These are phyloP conservation scores for Tenebrosternarchus preto DNA, from an alignment of 2,113 vertebrate genomes.

Conservation along the genomic window DNA sequence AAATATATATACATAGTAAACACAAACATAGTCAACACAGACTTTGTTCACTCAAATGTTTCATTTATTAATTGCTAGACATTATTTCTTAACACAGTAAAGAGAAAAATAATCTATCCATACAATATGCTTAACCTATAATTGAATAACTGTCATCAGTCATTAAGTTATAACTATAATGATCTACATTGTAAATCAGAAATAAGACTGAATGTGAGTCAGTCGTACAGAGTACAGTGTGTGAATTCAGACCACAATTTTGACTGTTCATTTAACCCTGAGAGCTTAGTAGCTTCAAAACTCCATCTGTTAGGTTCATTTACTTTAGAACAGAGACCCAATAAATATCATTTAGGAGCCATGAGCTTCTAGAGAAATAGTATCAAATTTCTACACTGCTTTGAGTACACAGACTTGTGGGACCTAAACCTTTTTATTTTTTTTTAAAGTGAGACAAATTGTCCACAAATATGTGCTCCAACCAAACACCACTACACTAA, in stretches of 20 bases:
- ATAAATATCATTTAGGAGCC: constrained; percentile 15
- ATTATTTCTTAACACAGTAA: constrained; percentile 30
- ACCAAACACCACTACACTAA: neutral
- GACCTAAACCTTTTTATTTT: neutral
- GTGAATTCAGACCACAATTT: constrained; percentile 26
- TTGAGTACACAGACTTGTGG: neutral
- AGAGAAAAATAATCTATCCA: constrained; percentile 17
- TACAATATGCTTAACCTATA: constrained; percentile 25
- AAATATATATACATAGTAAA: neutral
- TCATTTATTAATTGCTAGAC: constrained; percentile 43
- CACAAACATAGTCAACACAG: neutral
- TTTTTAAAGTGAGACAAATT: neutral
- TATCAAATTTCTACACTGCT: constrained; percentile 10
- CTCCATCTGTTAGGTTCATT: neutral
- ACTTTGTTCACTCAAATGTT: constrained; percentile 15
- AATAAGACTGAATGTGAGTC: constrained; percentile 28
- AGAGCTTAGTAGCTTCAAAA: constrained; percentile 45
- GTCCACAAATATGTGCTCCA: neutral
- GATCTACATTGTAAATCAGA: constrained; percentile 39
- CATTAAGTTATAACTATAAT: constrained; percentile 28
- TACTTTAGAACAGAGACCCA: constrained; percentile 1
- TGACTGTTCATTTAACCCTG: constrained; percentile 41
- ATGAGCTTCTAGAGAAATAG: neutral
- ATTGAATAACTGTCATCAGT: constrained; percentile 20
- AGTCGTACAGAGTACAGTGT: constrained; percentile 30